Percentiles rank a stretch among this genome's conserved stretches.
Conservation (phyloP, 1,140 invertebrate genomes). For the Drosophila aff. region DNA sequence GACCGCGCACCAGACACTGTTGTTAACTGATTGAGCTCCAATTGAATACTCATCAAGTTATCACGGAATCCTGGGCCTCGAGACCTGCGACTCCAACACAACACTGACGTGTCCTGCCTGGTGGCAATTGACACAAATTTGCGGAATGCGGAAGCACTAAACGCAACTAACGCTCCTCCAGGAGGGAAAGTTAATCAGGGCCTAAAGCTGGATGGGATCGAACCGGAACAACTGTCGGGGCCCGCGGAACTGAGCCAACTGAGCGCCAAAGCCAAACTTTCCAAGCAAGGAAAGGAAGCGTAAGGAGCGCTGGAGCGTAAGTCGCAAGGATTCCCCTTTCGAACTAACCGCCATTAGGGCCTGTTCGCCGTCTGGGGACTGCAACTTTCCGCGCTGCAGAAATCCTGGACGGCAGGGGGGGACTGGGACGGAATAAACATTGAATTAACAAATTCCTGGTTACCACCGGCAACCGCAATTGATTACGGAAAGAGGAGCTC, state of each 20-base stretch:
- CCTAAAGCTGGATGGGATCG: slow-evolving; percentile 13
- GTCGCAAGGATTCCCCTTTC: slow-evolving; percentile 48
- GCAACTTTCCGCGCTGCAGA: slow-evolving; percentile 44
- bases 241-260: slow-evolving; percentile 61
- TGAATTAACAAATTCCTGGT: slow-evolving; percentile 85
- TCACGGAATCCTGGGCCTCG: slow-evolving; percentile 41
- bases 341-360: slow-evolving; percentile 60
- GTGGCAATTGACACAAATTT: slow-evolving; percentile 79
- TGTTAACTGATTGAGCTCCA: slow-evolving; percentile 77
- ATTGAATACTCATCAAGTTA: slow-evolving; percentile 73
- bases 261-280: slow-evolving; percentile 56
- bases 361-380: slow-evolving; percentile 42
- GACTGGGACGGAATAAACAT: slow-evolving; percentile 74
- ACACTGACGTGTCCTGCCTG: slow-evolving; percentile 41
- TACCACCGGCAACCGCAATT: slow-evolving; percentile 77
- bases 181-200: slow-evolving; percentile 43
- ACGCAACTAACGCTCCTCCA: slow-evolving; percentile 59
- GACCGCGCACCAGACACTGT: slow-evolving; percentile 53
- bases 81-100: slow-evolving; percentile 13
- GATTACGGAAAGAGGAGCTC: slow-evolving; percentile 69
- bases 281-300: slow-evolving; percentile 26
- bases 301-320: slow-evolving; percentile 1
- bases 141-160: slow-evolving; percentile 70
- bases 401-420: slow-evolving; percentile 11
- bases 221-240: slow-evolving; percentile 43